Evolutionary conservation across 2,797 vertebrate genomes (phyloP).

Genomic region (Poeciliopsis turneri): DNA sequence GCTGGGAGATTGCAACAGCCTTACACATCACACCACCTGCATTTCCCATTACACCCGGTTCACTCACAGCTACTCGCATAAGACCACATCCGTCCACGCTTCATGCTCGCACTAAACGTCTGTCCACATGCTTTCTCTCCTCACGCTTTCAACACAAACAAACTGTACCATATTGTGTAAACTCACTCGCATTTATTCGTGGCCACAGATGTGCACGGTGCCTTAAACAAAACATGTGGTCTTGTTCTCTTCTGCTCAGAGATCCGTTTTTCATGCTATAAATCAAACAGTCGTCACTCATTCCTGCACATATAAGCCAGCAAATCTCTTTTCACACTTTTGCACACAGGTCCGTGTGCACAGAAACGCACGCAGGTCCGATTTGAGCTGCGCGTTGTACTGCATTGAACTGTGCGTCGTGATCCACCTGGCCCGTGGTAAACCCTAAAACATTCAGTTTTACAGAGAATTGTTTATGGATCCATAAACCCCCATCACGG

Average conservation of each 20-base stretch:
- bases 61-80: conserved; percentile 59
- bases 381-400: conserved; percentile 1
- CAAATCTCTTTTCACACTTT: conserved; percentile 36
- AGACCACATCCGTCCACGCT: conserved; percentile 44
- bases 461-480: conserved; percentile 43
- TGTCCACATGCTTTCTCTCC: conserved; percentile 39
- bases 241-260: conserved; percentile 43
- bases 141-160: conserved; percentile 54
- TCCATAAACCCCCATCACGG: conserved; percentile 29
- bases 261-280: conserved; percentile 57
- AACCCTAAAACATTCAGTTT: conserved; percentile 21
- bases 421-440: conserved; percentile 46
- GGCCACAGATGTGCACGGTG: conserved; percentile 67
- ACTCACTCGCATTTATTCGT: conserved; percentile 54
- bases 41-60: conserved; percentile 77
- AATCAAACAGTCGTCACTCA: conserved; percentile 65
- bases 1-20: conserved; percentile 74
- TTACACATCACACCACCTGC: conserved; percentile 83
- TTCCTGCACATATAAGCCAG: conserved; percentile 42
- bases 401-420: conserved; percentile 38
- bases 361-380: conserved; percentile 28
- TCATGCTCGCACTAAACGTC: conserved; percentile 46
- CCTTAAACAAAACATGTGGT: conserved; percentile 65
- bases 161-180: conserved; percentile 44
- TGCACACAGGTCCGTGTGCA: conserved; percentile 41